Conservation (phyloP, 2,113 vertebrate species). For the Cervus canadensis region DNA sequence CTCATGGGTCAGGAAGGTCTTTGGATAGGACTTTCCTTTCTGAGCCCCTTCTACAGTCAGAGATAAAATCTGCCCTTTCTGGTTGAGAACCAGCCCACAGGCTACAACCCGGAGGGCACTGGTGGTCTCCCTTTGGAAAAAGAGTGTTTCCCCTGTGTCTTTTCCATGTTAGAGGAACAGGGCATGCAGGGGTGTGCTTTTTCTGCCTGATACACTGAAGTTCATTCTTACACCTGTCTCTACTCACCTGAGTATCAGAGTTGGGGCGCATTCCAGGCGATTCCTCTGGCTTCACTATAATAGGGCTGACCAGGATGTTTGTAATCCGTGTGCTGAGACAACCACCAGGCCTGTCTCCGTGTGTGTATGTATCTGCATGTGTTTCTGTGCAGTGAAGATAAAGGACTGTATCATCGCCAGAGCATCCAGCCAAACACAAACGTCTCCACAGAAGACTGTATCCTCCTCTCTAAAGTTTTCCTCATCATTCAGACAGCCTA, state of each 20-base stretch:
- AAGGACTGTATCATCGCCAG: neutral
- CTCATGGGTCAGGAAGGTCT: neutral
- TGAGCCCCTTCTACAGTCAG: neutral
- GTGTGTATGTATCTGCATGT: neutral
- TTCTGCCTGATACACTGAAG: neutral
- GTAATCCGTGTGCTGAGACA: neutral
- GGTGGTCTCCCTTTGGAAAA: neutral
- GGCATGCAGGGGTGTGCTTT: neutral
- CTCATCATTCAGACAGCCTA: slow-evolving; percentile 24
- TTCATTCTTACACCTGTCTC: neutral
- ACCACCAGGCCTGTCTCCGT: neutral
- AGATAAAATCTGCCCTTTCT: neutral
- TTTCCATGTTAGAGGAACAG: neutral
- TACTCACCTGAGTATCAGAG: neutral
- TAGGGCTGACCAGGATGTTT: neutral
- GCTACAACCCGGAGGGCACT: neutral
- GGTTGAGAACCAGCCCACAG: neutral
- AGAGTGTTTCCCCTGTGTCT: neutral
- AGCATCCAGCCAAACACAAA: slow-evolving; percentile 22
- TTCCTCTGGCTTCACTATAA: neutral
- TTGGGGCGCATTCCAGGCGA: neutral
- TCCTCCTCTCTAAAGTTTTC: slow-evolving; percentile 43
- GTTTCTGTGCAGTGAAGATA: neutral
- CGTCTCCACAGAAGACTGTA: slow-evolving; percentile 25
- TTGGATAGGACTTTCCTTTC: neutral